These are phyloP conservation scores for Drosophila repleta DNA, from an alignment of 1,140 invertebrate genomes.

Conservation along the genomic window DNA sequence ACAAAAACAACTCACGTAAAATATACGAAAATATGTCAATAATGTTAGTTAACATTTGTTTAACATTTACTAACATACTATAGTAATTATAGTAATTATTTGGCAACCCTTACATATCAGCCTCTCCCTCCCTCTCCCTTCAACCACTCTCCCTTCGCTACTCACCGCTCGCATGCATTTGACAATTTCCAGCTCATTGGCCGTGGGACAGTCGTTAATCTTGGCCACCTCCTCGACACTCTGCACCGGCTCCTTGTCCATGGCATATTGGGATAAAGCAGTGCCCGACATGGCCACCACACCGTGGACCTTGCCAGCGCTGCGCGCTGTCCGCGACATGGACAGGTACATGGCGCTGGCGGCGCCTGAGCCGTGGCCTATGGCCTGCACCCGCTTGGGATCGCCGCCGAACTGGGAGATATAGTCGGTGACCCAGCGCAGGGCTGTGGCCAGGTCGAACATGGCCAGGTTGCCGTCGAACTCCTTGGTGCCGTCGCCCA, in stretches of 20 bases:
- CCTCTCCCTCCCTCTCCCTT: not conserved
- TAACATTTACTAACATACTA: too few species aligned
- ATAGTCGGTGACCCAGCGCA: conserved; percentile 88
- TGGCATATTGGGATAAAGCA: conserved; percentile 87
- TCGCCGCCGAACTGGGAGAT: conserved; percentile 89
- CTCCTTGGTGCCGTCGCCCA: conserved; percentile 87
- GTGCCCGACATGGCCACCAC: conserved; percentile 89
- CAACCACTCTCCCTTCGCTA: too few species aligned
- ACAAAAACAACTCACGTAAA: too few species aligned
- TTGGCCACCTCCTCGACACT: conserved; percentile 85
- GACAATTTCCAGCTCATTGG: conserved; percentile 85
- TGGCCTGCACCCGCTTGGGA: conserved; percentile 86
- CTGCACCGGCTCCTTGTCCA: conserved; percentile 85
- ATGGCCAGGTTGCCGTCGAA: conserved; percentile 89
- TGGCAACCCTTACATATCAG: too few species aligned
- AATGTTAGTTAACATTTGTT: too few species aligned
- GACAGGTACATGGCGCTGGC: conserved; percentile 86
- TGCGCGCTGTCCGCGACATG: conserved; percentile 85
- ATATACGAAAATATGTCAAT: too few species aligned
- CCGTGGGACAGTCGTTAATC: conserved; percentile 85
- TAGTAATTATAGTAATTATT: too few species aligned
- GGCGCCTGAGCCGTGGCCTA: conserved; percentile 89
- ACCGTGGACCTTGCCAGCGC: conserved; percentile 85
- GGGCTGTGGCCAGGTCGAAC: conserved; percentile 88
- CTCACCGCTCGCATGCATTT: conserved; percentile 85